These are phyloP conservation scores for Mamestra configurata DNA, from an alignment of 1,140 invertebrate species.

Conservation along the genomic window DNA sequence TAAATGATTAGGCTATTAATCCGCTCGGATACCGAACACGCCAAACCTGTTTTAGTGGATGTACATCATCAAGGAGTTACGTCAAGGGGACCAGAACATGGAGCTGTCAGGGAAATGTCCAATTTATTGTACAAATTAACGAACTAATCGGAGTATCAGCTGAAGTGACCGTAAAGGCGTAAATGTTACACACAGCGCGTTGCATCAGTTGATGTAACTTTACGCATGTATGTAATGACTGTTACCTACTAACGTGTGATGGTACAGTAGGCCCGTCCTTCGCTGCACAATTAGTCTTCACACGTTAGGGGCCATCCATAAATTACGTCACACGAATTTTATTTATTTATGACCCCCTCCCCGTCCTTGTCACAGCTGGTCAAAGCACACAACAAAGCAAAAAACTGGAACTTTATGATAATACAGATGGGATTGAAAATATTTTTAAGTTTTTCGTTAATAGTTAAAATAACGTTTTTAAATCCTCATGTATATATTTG, in stretches of 20 bases:
- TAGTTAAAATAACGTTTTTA: too few species aligned
- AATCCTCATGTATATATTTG: too few species aligned
- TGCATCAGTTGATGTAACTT: conserved; percentile 23
- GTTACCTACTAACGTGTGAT: neutral
- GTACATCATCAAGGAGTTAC: neutral
- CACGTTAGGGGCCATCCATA: too few species aligned
- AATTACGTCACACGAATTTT: too few species aligned
- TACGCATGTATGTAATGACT: conserved; percentile 13
- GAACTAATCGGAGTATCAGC: conserved; percentile 23
- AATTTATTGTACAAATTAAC: conserved; percentile 23
- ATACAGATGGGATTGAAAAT: too few species aligned
- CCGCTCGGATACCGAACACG: neutral
- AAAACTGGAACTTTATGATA: too few species aligned
- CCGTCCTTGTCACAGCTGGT: too few species aligned
- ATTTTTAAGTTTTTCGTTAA: too few species aligned
- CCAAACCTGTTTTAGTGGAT: neutral
- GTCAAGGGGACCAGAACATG: conserved; percentile 5
- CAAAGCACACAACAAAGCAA: too few species aligned
- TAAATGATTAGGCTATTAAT: neutral
- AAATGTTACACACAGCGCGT: conserved; percentile 3
- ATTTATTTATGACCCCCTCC: too few species aligned
- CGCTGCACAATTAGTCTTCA: neutral
- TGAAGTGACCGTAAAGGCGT: conserved; percentile 28
- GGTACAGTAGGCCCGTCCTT: conserved; percentile 5
- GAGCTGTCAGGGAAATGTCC: conserved; percentile 23